Evolutionary conservation across 2,113 vertebrate species (phyloP).

Genomic region (Tupaia chinensis): DNA sequence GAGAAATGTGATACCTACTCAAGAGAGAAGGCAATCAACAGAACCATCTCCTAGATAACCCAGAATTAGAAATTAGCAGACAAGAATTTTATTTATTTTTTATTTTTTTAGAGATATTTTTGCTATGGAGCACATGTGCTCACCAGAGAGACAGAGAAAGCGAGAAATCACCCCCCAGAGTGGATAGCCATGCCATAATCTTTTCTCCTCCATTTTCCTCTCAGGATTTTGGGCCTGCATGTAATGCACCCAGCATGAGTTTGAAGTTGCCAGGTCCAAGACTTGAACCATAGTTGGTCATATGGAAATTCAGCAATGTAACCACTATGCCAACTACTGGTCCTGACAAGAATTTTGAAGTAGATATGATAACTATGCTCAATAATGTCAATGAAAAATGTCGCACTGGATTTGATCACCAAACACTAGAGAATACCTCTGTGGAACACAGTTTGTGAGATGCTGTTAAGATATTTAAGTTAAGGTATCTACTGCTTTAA

Average conservation of each 20-base stretch:
- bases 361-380: neutral
- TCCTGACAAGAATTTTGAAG: constrained; percentile 32
- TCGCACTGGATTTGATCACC: neutral
- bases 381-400: neutral
- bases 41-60: neutral
- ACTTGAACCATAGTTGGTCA: too few species aligned
- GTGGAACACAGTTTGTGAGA: neutral
- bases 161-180: too few species aligned
- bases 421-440: neutral
- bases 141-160: too few species aligned
- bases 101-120: too few species aligned
- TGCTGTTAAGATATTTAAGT: neutral
- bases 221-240: too few species aligned
- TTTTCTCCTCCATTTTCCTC: too few species aligned
- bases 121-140: too few species aligned
- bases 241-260: too few species aligned
- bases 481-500: neutral
- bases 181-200: too few species aligned
- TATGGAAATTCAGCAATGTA: too few species aligned
- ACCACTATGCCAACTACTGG: too few species aligned
- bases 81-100: neutral
- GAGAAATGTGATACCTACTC: neutral
- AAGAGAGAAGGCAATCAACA: constrained; percentile 30
- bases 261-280: too few species aligned
- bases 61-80: neutral